A percentile compares a stretch with the other conserved stretches of the same genome.
phyloP scores from a whole-genome alignment of 2,797 vertebrate genomes.

The Typhlichthys eigenmanni region DNA sequence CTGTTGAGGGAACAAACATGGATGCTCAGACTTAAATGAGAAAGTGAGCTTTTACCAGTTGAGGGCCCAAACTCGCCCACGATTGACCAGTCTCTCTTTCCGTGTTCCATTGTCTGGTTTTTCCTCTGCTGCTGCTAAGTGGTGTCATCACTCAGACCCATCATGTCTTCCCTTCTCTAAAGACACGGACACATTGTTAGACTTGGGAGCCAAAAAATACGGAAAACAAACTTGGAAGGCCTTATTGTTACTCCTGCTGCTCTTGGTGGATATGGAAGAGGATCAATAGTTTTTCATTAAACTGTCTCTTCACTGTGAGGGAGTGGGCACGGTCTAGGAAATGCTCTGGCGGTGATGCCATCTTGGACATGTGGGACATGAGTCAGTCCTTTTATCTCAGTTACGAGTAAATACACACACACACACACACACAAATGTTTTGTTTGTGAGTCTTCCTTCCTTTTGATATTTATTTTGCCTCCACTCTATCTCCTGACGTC shows the following conservation, averaged over 20 bases:
- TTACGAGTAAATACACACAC: neutral
- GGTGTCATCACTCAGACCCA: slow-evolving; percentile 21
- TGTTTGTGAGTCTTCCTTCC: neutral
- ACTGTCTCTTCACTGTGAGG: slow-evolving; percentile 54
- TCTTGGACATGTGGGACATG: neutral
- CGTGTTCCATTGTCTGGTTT: slow-evolving; percentile 41
- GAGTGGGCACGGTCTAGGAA: slow-evolving; percentile 34
- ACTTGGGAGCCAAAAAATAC: slow-evolving; percentile 26
- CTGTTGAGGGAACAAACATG: neutral
- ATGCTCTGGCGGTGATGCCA: slow-evolving; percentile 24
- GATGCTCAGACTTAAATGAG: slow-evolving; percentile 11
- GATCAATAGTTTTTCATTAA: slow-evolving; percentile 77
- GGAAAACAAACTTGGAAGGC: slow-evolving; percentile 61
- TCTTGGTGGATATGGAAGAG: slow-evolving; percentile 42
- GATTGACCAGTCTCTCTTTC: slow-evolving; percentile 1
- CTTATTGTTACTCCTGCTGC: slow-evolving; percentile 52
- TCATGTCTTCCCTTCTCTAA: slow-evolving; percentile 6
- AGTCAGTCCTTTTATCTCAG: slow-evolving; percentile 9
- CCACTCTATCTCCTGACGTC: neutral
- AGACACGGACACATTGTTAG: slow-evolving; percentile 14
- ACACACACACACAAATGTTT: slow-evolving; percentile 5
- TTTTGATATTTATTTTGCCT: slow-evolving; percentile 14
- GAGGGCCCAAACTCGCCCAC: neutral
- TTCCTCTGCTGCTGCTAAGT: slow-evolving; percentile 34
- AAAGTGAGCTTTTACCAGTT: slow-evolving; percentile 1